Percentiles rank a stretch among this genome's conserved stretches.
phyloP scores from a whole-genome alignment of 2,888 invertebrate species.

The Drosophila macrothrix region DNA sequence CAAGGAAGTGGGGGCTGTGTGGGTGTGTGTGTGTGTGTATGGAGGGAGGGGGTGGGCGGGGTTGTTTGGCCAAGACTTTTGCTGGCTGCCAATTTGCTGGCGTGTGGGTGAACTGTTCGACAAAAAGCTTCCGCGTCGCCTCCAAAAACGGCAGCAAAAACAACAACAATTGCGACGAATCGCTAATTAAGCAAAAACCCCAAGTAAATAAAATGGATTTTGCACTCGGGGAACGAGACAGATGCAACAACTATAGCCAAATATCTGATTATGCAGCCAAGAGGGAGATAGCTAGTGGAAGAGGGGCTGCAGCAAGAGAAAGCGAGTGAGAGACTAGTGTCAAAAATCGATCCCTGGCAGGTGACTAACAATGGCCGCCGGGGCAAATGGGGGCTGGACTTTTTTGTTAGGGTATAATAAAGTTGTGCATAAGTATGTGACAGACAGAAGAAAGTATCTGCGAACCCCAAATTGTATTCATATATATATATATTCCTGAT shows the following conservation, averaged over 20 bases:
- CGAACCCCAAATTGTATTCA: no score
- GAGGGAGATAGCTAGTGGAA: slow-evolving; percentile 1
- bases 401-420: neutral
- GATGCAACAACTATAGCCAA: slow-evolving; percentile 9
- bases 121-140: slow-evolving; percentile 59
- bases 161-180: slow-evolving; percentile 41
- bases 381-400: neutral
- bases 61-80: slow-evolving; percentile 13
- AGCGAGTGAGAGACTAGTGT: neutral
- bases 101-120: slow-evolving; percentile 47
- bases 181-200: slow-evolving; percentile 70
- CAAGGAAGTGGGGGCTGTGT: slow-evolving; percentile 5
- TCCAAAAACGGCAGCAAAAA: slow-evolving; percentile 13
- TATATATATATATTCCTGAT: neutral
- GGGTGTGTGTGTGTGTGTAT: neutral
- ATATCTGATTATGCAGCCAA: neutral
- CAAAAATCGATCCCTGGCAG: neutral
- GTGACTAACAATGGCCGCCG: neutral
- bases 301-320: neutral
- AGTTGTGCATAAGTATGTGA: neutral
- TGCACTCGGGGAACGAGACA: slow-evolving; percentile 47
- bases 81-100: slow-evolving; percentile 37
- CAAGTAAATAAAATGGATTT: slow-evolving; percentile 74
- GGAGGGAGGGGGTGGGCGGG: neutral
- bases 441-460: neutral